Conservation (phyloP, 2,888 invertebrate genomes). For the Molorchus minor region DNA sequence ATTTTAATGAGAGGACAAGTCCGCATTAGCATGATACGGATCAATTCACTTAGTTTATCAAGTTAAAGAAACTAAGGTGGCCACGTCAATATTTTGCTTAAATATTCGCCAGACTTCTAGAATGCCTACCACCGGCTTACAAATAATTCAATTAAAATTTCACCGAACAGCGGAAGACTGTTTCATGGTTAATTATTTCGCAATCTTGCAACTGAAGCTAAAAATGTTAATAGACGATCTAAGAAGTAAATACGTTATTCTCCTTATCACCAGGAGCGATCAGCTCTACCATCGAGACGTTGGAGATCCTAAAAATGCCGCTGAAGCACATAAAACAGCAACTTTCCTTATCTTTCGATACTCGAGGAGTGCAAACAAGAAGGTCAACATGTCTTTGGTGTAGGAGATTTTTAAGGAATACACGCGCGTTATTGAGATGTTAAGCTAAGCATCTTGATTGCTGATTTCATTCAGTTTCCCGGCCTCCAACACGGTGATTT, state of each 20-base stretch:
- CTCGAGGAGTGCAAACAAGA: conserved; percentile 42
- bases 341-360: conserved; percentile 43
- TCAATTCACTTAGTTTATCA: conserved; percentile 43
- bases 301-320: conserved; percentile 47
- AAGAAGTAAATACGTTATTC: conserved; percentile 44
- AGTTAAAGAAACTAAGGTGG: conserved; percentile 41
- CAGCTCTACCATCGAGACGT: conserved; percentile 50
- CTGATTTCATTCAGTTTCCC: conserved; percentile 53
- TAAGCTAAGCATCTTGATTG: conserved; percentile 52
- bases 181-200: conserved; percentile 32
- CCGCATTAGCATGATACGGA: conserved; percentile 47
- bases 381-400: conserved; percentile 44
- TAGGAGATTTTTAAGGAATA: conserved; percentile 37
- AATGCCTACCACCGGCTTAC: conserved; percentile 3
- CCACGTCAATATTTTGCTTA: conserved; percentile 32
- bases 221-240: conserved; percentile 35
- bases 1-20: conserved; percentile 52
- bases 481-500: conserved; percentile 56
- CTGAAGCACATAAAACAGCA: conserved; percentile 44
- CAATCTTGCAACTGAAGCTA: conserved; percentile 27
- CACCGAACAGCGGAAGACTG: neutral
- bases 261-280: conserved; percentile 52
- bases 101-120: conserved; percentile 16
- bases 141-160: conserved; percentile 6
- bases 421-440: conserved; percentile 54